phyloP scores from a whole-genome alignment of 1,140 invertebrate species.

The Wiebesia pumilae region DNA sequence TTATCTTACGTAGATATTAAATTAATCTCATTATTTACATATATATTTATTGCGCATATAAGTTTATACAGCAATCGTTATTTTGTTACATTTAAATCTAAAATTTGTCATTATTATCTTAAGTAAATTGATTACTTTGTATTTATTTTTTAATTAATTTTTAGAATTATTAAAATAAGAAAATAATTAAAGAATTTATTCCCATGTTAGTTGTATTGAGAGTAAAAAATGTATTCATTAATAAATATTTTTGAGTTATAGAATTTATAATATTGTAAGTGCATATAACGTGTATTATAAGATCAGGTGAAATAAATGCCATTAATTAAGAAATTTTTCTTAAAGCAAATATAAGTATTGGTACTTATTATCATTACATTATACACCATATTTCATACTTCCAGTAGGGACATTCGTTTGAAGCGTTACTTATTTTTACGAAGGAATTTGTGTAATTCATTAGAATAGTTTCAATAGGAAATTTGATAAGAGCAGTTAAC shows the following conservation, averaged over 20 bases:
- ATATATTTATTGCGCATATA: constrained; percentile 11
- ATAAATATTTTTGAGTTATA: neutral
- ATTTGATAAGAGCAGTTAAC: neutral
- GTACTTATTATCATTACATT: neutral
- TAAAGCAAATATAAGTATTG: neutral
- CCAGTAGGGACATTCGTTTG: neutral
- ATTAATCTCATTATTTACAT: constrained; percentile 35
- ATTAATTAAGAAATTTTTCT: too few species aligned
- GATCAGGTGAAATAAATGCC: too few species aligned
- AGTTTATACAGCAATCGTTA: neutral
- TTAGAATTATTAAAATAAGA: neutral
- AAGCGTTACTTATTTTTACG: neutral
- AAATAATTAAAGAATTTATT: neutral
- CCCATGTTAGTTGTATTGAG: neutral
- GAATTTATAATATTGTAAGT: neutral
- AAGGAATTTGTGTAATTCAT: neutral
- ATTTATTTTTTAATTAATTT: constrained; percentile 16
- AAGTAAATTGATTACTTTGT: neutral
- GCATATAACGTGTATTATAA: too few species aligned
- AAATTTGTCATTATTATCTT: neutral
- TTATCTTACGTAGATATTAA: neutral
- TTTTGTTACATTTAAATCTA: constrained; percentile 4
- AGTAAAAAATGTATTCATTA: constrained; percentile 25
- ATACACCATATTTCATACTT: neutral
- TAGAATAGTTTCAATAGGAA: neutral